Evolutionary conservation across 2,797 vertebrate genomes (phyloP), one percentile per base, ranked within the genome.

Genomic region (Halcyon smyrnensis): DNA sequence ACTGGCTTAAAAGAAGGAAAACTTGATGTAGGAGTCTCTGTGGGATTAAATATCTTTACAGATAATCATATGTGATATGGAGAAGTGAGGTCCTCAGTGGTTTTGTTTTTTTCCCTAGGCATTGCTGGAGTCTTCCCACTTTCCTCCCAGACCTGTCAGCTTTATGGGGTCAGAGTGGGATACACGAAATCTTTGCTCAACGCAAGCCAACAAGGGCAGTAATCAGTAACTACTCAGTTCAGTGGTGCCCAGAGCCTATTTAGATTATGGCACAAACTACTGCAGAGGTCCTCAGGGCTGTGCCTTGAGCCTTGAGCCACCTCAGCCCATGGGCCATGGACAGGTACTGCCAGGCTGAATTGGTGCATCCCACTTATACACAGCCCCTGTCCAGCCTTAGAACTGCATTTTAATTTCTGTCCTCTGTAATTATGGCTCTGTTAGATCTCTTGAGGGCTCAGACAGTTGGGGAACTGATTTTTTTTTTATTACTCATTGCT

Each of bases 21-120:
- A 74, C 53, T 89, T 82, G 43, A 82, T 76, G 25, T 73, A 79
- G 88, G 60, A 77, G 46, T 85, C 63, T 74, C 46, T 36, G 51
- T 68, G 81, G 83, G 79, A 54, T 74, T 87, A 63, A 73, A 32
- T 89, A 48, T 85, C 54, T 92, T 84, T 70, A 48, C 39, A 89
- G 78, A 89, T 87, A 92, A 65, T 90, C 57, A 5, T 57, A 19
- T 83, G 87, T 82, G 71, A 92, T 91, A 85, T 60, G 93, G 70
- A 95, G 91, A 89, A 94, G 78, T 92, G 84, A 95, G 80, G 94
- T 79, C 93, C 68, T 32, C 80, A 77, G 36, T 90, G 60, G 70
- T 79, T 93, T 94, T 63, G 30, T 0, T 23, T 96, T 95, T 70
- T 91, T 95, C 80, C 76, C 60, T 82, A 79, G 75, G 75, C 78